Conservation (phyloP, 2,113 vertebrate genomes). For the Bufo bufo region DNA sequence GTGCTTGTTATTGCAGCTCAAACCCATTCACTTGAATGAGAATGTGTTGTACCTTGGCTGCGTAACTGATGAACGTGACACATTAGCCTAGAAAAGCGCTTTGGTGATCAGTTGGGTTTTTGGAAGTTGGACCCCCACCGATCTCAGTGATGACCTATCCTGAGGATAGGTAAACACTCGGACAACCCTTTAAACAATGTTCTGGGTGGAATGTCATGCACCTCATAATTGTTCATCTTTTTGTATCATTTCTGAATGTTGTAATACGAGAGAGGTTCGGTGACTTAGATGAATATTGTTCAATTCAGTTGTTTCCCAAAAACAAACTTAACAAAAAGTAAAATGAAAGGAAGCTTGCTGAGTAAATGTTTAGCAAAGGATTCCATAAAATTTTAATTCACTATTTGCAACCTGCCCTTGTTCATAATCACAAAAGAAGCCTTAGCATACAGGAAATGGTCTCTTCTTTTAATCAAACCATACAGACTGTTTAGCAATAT, state of each 20-base stretch:
- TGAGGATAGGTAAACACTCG: no score
- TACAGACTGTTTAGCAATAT: slow-evolving; percentile 76
- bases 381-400: neutral
- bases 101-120: no score
- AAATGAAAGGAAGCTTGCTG: neutral
- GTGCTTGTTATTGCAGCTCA: no score
- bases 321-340: slow-evolving; percentile 24
- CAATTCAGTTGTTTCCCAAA: neutral
- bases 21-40: no score
- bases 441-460: neutral
- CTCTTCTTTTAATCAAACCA: slow-evolving; percentile 39
- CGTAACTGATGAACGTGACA: no score
- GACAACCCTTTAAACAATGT: no score
- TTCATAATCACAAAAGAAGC: neutral
- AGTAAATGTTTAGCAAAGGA: slow-evolving; percentile 38
- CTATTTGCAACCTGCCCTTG: neutral
- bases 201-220: neutral
- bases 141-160: no score
- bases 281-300: neutral
- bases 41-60: no score
- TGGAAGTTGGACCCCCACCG: no score
- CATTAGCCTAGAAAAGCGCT: no score
- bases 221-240: neutral
- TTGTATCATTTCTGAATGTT: neutral
- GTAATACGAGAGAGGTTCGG: neutral